Conservation (phyloP, 2,888 invertebrate species). For the Sarcophaga variegata region DNA sequence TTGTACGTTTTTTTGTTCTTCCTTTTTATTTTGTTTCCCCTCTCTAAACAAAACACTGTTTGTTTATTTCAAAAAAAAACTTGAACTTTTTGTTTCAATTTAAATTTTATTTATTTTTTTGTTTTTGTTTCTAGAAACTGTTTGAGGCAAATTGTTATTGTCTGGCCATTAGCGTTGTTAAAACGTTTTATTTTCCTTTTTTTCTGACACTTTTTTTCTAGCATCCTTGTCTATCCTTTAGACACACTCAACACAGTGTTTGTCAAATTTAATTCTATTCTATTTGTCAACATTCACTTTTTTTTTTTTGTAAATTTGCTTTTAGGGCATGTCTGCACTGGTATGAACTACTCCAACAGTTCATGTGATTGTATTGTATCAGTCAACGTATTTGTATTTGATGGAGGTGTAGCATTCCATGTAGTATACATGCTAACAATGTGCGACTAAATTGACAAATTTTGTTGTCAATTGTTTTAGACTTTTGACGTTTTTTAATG, state of each 20-base stretch:
- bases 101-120: constrained; percentile 11
- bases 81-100: neutral
- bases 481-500: neutral
- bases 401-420: constrained; percentile 7
- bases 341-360: neutral
- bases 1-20: neutral
- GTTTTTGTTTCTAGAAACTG: neutral
- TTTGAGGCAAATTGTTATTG: constrained; percentile 61
- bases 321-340: neutral
- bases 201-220: constrained; percentile 10
- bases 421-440: constrained; percentile 40
- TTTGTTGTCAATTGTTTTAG: constrained; percentile 53
- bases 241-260: constrained; percentile 26
- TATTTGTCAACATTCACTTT: constrained; percentile 24
- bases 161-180: constrained; percentile 62
- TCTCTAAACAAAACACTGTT: neutral
- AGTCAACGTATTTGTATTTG: constrained; percentile 1
- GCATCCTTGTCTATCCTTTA: constrained; percentile 14
- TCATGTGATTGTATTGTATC: neutral
- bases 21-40: neutral
- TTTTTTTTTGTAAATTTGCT: neutral
- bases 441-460: constrained; percentile 54
- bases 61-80: neutral
- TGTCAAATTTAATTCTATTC: constrained; percentile 60
- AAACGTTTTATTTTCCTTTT: constrained; percentile 39